Base-by-base conservation (phyloP, 2,888 invertebrate species). In the Scrobipalpa atriplicella region DNA sequence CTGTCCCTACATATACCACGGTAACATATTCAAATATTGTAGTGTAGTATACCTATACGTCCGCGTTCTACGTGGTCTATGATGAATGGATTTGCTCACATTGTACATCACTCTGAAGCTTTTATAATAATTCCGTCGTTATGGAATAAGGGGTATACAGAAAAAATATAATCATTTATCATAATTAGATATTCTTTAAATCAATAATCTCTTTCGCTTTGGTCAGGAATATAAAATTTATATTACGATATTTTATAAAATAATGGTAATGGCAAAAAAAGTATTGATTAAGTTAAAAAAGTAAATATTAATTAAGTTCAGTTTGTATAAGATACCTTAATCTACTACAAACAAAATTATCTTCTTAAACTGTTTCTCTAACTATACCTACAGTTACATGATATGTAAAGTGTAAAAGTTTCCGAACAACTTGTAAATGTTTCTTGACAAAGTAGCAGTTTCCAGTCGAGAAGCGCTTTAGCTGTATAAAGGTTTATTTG, bases 11-110 rank as follows among this genome's bases (percentile, higher is more conserved):
- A 56, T 21, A 56, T 19, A 52, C 10, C 54, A 56, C 58, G 58
- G 58, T 58, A 58, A 67, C 64, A 66, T 68, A 70, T 73, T 67
- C 68, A 69, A 71, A 69, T 68, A 68, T 72, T 72, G 64, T 68
- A n/a, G n/a, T n/a, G n/a, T n/a, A n/a, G n/a, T n/a, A n/a, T n/a
- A n/a, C n/a, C n/a, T n/a, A 54, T 54, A 58, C 58, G 68, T 51
- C 66, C 65, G 63, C 65, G 61, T 65, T 51, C 63, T 52, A 29
- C 29, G 29, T 29, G 66, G 52, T 41, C 62, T 16, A 29, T 16
- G 47, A 47, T 51, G 47, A 21, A 62, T 47, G n/a, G 58, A 36
- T 58, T 36, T 38, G 29, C 36, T 29, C 6, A 36, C 13, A 9
- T 13, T 58, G 7, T 58, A 36, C 7, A 13, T 6, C 10, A 16